phyloP scores from a whole-genome alignment of 2,888 invertebrate species.

The Neuroscelio doddi region DNA sequence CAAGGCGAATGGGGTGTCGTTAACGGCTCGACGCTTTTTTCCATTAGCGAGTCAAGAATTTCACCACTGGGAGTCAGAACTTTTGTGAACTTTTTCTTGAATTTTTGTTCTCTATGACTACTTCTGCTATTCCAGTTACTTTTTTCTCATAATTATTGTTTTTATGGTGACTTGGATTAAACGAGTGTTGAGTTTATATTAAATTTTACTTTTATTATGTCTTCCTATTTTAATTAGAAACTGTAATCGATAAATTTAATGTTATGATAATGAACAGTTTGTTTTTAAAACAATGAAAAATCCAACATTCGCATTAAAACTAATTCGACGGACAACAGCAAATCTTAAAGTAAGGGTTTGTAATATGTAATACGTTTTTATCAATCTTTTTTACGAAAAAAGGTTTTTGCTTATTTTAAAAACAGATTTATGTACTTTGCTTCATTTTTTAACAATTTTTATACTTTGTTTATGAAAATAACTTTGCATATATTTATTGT shows the following conservation, averaged over 20 bases:
- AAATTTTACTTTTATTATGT: not conserved
- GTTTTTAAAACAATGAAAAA: no score
- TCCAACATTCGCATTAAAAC: no score
- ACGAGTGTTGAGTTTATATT: not conserved
- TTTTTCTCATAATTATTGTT: conserved; percentile 7
- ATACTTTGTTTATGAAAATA: no score
- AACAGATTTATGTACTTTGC: no score
- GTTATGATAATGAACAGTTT: no score
- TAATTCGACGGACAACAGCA: no score
- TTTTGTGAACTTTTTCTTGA: conserved; percentile 28
- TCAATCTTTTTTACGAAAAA: no score
- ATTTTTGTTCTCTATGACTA: conserved; percentile 19
- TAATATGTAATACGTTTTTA: no score
- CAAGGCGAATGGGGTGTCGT: conserved; percentile 54
- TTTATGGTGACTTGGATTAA: conserved; percentile 3
- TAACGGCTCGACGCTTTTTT: conserved; percentile 45
- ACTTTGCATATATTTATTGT: no score
- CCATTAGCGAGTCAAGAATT: conserved; percentile 45
- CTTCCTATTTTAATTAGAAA: not conserved
- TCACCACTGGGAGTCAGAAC: conserved; percentile 45
- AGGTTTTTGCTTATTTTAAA: no score
- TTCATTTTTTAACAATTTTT: no score
- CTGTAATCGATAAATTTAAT: not conserved
- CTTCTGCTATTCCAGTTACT: conserved; percentile 11
- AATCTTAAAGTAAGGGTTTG: no score